Evolutionary conservation across 1,140 invertebrate species (phyloP).

Genomic region (Leptopilina clavipes): DNA sequence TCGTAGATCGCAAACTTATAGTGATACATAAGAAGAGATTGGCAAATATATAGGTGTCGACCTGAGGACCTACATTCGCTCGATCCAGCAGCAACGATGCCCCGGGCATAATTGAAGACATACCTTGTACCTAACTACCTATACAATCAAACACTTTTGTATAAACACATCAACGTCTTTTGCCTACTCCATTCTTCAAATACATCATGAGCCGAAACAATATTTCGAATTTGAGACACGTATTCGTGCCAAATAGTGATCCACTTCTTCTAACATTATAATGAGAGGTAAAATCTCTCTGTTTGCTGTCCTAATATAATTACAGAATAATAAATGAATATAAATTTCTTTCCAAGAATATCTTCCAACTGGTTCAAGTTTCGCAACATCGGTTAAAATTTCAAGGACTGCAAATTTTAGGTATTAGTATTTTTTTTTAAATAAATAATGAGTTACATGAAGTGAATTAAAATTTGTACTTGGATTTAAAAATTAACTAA

Average conservation of each 20-base stretch:
- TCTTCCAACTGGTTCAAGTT: no score
- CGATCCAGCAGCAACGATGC: conserved; percentile 42
- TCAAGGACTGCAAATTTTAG: no score
- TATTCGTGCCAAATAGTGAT: background rate
- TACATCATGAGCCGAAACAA: background rate
- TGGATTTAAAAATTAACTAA: no score
- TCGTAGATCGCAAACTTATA: background rate
- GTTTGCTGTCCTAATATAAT: no score
- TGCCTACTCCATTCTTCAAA: background rate
- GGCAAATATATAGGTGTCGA: conserved; percentile 65
- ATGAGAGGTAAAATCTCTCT: no score
- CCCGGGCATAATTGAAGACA: conserved; percentile 5
- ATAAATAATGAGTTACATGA: no score
- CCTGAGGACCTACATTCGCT: conserved; percentile 70
- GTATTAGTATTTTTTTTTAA: no score
- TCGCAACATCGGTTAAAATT: no score
- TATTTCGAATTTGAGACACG: background rate
- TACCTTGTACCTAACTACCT: background rate
- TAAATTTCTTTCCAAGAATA: no score
- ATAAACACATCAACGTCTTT: background rate
- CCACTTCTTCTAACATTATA: background rate
- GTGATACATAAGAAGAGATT: conserved; percentile 47
- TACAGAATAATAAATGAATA: no score
- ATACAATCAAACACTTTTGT: background rate
- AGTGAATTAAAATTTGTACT: no score